Conservation (phyloP, 37 sponge, comb jelly and placozoan genomes). For the Oopsacas minuta region DNA sequence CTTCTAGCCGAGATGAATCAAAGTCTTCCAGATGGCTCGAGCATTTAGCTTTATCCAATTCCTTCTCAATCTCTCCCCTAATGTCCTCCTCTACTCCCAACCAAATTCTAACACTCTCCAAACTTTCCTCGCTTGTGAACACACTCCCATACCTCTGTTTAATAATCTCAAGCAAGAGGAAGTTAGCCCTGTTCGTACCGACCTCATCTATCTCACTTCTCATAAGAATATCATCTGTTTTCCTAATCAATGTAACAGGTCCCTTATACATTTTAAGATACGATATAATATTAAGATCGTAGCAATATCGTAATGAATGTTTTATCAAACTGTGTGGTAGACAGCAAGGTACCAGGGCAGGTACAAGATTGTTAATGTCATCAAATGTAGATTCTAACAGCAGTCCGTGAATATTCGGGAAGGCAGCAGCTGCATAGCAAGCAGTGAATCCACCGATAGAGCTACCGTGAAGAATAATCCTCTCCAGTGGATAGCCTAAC, state of each 20-base stretch:
- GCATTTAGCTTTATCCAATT: not conserved
- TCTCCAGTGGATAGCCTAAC: not conserved
- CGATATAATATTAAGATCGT: not conserved
- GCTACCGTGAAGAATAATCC: not conserved
- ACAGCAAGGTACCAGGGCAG: not conserved
- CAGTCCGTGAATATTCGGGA: not conserved
- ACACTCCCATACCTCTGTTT: not conserved
- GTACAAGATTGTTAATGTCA: not conserved
- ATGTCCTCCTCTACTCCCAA: not conserved
- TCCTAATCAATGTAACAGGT: not conserved
- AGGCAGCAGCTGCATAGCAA: not conserved
- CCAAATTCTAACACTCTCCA: not conserved
- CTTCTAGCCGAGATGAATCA: not conserved
- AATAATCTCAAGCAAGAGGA: not conserved
- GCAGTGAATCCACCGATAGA: not conserved
- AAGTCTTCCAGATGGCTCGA: not conserved
- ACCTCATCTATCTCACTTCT: not conserved
- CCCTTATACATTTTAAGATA: not conserved
- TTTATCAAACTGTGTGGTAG: not conserved
- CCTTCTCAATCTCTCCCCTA: not conserved
- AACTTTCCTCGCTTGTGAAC: not conserved
- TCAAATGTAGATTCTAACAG: not conserved
- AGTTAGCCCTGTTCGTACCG: not conserved
- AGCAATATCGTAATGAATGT: not conserved
- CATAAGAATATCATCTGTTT: not conserved